phyloP scores from a whole-genome alignment of 2,113 vertebrate genomes.

The Rhizomys pruinosus region DNA sequence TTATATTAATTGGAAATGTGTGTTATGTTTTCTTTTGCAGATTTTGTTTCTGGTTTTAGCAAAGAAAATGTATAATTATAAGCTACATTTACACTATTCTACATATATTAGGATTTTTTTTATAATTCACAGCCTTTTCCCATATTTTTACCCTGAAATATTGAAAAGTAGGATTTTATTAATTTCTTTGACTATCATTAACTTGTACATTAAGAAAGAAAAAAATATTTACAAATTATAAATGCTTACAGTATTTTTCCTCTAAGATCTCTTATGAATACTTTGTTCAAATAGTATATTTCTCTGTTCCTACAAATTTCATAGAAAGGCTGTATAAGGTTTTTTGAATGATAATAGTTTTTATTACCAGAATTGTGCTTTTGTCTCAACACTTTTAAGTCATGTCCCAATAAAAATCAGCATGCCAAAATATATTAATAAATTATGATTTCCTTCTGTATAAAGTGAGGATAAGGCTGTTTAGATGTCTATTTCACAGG shows the following conservation, averaged over 20 bases:
- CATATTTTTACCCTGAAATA: background rate
- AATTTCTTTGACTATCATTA: background rate
- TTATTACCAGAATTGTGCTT: background rate
- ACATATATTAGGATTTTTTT: background rate
- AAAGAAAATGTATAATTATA: background rate
- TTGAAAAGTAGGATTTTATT: background rate
- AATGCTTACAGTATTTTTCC: no score
- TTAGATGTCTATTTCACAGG: background rate
- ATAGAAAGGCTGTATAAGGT: background rate
- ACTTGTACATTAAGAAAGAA: background rate
- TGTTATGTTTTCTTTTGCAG: background rate
- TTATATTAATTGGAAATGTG: background rate
- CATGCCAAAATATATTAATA: background rate
- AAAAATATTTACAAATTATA: no score
- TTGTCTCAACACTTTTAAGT: background rate
- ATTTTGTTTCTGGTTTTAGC: background rate
- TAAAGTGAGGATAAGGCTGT: background rate
- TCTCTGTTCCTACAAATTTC: background rate
- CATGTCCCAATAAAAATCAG: background rate
- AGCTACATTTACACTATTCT: background rate
- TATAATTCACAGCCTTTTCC: background rate
- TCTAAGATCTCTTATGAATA: background rate
- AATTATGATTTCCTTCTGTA: background rate
- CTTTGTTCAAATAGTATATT: background rate
- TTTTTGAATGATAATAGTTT: background rate